A percentile compares a stretch with the other conserved stretches of the same genome.
Evolutionary conservation across 2,888 invertebrate species (phyloP).

Genomic region (Drosophila nr. fundita): DNA sequence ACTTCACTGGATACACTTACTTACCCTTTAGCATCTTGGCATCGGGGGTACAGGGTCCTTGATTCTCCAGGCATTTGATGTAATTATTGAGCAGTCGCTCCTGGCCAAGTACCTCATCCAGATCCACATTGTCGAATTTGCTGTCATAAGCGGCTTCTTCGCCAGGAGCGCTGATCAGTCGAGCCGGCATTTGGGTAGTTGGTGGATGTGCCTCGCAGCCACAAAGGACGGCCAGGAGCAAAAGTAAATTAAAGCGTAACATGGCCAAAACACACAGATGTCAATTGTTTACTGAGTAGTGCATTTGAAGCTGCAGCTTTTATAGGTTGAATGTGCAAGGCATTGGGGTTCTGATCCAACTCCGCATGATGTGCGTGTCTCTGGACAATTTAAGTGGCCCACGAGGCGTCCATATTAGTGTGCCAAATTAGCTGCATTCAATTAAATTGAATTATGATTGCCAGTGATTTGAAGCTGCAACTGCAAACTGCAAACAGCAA

Average conservation of each 20-base stretch:
- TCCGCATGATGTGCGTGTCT: slow-evolving; percentile 41
- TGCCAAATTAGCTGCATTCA: slow-evolving; percentile 49
- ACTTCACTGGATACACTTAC: neutral
- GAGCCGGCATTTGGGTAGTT: slow-evolving; percentile 44
- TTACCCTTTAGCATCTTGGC: slow-evolving; percentile 90
- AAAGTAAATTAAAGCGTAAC: slow-evolving; percentile 22
- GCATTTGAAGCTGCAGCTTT: slow-evolving; percentile 23
- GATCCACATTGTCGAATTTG: slow-evolving; percentile 89
- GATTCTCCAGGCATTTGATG: slow-evolving; percentile 88
- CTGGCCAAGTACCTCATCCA: slow-evolving; percentile 88
- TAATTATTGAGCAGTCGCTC: slow-evolving; percentile 88
- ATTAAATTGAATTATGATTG: slow-evolving; percentile 56
- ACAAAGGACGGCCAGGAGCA: neutral
- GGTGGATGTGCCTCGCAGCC: slow-evolving; percentile 59
- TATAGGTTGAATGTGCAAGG: slow-evolving; percentile 31
- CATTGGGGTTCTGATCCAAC: slow-evolving; percentile 1
- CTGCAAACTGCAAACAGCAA: neutral
- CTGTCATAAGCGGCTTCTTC: slow-evolving; percentile 86
- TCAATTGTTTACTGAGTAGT: slow-evolving; percentile 9
- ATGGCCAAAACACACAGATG: slow-evolving; percentile 20
- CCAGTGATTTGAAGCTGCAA: slow-evolving; percentile 19
- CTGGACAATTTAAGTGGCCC: slow-evolving; percentile 36
- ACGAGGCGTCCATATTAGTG: slow-evolving; percentile 32
- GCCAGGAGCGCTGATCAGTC: neutral
- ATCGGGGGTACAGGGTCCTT: slow-evolving; percentile 89